Conservation (phyloP, 2,888 invertebrate genomes). For the Drosophila ochracea region DNA sequence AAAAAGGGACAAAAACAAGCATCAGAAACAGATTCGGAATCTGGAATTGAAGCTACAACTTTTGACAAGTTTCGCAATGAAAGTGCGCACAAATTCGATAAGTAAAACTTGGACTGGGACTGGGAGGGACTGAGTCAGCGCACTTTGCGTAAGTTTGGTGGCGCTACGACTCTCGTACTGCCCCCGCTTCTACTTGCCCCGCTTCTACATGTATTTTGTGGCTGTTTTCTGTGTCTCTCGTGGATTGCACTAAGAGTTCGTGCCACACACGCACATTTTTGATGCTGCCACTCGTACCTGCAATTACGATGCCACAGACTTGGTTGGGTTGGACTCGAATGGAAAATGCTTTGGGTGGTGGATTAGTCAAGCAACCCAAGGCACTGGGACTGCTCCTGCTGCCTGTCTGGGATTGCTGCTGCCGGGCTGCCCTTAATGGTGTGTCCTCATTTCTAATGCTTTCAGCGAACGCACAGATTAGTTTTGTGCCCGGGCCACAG, state of each 20-base stretch:
- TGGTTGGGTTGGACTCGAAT: neutral
- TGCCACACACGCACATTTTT: neutral
- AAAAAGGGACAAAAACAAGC: constrained; percentile 12
- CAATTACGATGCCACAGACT: constrained; percentile 4
- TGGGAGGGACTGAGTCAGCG: constrained; percentile 42
- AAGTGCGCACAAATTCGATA: constrained; percentile 31
- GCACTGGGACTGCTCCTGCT: neutral
- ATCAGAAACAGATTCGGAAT: constrained; percentile 14
- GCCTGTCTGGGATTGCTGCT: constrained; percentile 11
- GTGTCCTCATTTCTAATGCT: constrained; percentile 74
- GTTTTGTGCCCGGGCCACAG: constrained; percentile 34
- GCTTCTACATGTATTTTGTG: neutral
- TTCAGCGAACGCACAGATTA: constrained; percentile 63
- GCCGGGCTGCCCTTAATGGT: constrained; percentile 64
- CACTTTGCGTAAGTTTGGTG: constrained; percentile 38
- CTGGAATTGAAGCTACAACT: constrained; percentile 11
- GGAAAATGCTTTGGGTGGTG: constrained; percentile 19
- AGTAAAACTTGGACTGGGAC: neutral
- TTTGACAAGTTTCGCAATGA: constrained; percentile 29
- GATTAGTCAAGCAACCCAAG: neutral
- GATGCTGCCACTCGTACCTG: constrained; percentile 9
- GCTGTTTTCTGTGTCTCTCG: neutral
- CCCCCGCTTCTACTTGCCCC: no score
- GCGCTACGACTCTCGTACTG: neutral
- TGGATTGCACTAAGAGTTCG: neutral